Base-by-base conservation (phyloP, 2,888 invertebrate species). In the Gasteruption jaculator region DNA sequence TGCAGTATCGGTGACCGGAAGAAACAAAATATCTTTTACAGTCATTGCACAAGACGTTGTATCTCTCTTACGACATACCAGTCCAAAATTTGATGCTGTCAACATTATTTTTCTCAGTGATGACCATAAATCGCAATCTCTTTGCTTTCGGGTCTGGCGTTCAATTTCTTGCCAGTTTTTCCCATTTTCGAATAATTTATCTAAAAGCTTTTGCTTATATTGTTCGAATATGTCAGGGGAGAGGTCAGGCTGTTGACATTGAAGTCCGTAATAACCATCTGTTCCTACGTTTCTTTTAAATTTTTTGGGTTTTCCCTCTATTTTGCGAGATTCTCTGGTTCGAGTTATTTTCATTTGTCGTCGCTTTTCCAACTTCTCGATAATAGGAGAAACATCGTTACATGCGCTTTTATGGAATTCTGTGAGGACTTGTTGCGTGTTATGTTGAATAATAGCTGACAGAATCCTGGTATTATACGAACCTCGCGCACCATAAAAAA, bases 61-160 rank as follows among this genome's bases (percentile, higher is more conserved):
- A 21, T 21, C 36, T 26, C 38, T 34, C 37, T 37, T 45, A 19
- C 40, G 41, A 34, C 47, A 51, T 15, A 52, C 32, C 7, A 24
- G 18, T 14, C 49, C 50, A 22, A 51, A 54, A 16, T 43, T 42
- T 3, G 49, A 50, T n/a, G 49, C 49, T 4, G 50, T 51, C 5
- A 51, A 26, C 10, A 49, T 25, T 30, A 44, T 31, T 7, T 38
- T 32, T 7, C 45, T 36, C 22, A 35, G 12, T 7, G 27, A 20
- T 11, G 24, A 25, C 44, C 44, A 22, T 8, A 16, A 2, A 11
- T 40, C 27, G 8, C 8, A 35, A 12, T n/a, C n/a, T n/a, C 35
- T 35, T 16, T 42, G 36, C 5, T 14, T 18, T 8, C 38, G 11
- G 11, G 45, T 45, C 11, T 34, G 30, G 8, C 38, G 20, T 19